Evolutionary conservation across 2,113 vertebrate genomes (phyloP), one percentile per base, ranked within the genome.

Genomic region (Anoura caudifer): DNA sequence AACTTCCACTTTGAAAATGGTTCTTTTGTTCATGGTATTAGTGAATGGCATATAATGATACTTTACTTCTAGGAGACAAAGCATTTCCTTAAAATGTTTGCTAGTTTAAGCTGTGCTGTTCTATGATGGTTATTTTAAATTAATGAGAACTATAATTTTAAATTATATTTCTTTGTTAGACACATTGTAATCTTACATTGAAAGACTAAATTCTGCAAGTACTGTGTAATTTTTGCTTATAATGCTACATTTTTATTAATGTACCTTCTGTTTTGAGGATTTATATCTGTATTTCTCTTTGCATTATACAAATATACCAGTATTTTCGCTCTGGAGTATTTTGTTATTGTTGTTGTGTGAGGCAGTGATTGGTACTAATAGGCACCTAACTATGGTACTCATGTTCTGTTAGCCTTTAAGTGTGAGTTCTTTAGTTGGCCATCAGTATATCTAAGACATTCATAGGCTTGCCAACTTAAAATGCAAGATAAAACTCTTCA

Each of bases 221-320:
- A 97, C 97, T 97, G 86, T 97, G 96, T 75, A 87, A 93, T 97
- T 98, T 98, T 97, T 76, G 96, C 96, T 98, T 97, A 96, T 83
- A 93, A 92, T 90, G 96, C 96, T 97, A 91, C 92, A 76, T 97
- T 97, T 97, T 97, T 97, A 97, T 97, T 93, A 96, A 97, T 70
- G 96, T 97, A 96, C 61, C 93, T 97, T 97, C 93, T 56, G 91
- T 97, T 96, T 98, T 94, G 91, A 97, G 93, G 95, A 91, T 98
- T 97, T 97, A 86, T 98, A 97, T 96, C 91, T 98, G 96, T 97
- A 96, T 93, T 96, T 97, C 97, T 98, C 97, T 97, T 98, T 97
- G 97, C 97, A 97, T 98, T 97, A 96, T 82, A 97, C 90, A 97
- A 98, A 97, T 97, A 98, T 85, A 98, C 93, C 96, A 96, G 97